Evolutionary conservation across 2,113 vertebrate genomes (phyloP).

Genomic region (Tricholaema leucomelas): DNA sequence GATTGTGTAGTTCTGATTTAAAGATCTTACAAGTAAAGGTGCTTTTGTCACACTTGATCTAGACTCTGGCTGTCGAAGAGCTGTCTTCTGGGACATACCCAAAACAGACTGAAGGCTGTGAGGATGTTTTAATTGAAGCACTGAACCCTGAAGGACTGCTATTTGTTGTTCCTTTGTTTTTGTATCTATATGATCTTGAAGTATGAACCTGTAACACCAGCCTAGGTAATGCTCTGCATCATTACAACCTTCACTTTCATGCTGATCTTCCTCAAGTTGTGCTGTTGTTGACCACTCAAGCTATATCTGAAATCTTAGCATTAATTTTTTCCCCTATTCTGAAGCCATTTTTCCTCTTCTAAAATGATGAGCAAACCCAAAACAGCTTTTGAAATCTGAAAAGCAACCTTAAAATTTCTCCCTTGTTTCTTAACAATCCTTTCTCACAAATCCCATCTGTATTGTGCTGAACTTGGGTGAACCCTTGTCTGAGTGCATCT

Average conservation of each 20-base stretch:
- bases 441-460: not conserved
- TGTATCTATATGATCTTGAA: not conserved
- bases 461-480: not conserved
- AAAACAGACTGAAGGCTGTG: not conserved
- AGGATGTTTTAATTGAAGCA: not conserved
- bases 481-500: not conserved
- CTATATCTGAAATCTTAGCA: conserved; percentile 17
- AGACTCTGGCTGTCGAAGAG: not conserved
- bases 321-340: not conserved
- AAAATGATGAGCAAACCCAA: not conserved
- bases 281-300: conserved; percentile 12
- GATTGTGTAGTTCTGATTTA: not conserved
- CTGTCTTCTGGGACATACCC: not conserved
- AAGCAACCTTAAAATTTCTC: not conserved
- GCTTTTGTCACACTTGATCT: not conserved
- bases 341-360: not conserved
- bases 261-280: not conserved
- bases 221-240: not conserved
- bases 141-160: not conserved
- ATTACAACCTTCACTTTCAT: not conserved
- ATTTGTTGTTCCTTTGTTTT: not conserved
- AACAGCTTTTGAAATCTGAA: conserved; percentile 20
- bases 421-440: not conserved
- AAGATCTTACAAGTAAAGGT: not conserved
- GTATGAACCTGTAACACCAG: not conserved